Percentiles rank a stretch among this genome's conserved stretches.
Conservation (phyloP, 2,888 invertebrate genomes). For the Fragum fragum region DNA sequence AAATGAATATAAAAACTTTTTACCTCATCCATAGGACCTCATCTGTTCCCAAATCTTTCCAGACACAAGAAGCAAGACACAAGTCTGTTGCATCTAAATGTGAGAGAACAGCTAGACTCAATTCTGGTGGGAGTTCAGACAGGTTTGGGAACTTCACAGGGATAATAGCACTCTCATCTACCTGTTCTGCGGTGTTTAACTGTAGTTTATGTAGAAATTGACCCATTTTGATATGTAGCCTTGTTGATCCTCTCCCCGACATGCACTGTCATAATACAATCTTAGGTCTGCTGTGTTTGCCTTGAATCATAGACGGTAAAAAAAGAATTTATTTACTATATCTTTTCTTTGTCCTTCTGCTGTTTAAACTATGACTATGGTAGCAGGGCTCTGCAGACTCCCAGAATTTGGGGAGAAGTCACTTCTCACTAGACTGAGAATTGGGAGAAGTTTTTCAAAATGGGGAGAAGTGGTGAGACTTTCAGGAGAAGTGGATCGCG, state of each 20-base stretch:
- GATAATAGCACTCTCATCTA: constrained; percentile 45
- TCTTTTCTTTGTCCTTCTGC: no score
- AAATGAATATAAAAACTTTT: no score
- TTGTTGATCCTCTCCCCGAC: not conserved
- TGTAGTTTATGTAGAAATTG: constrained; percentile 68
- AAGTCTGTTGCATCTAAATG: constrained; percentile 88
- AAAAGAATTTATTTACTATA: no score
- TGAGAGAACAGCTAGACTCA: constrained; percentile 87
- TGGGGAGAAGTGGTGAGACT: no score
- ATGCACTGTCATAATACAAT: not conserved
- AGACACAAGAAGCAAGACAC: constrained; percentile 88
- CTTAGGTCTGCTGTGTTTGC: no score
- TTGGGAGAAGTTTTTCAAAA: no score
- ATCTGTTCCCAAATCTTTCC: constrained; percentile 87
- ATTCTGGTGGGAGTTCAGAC: constrained; percentile 87
- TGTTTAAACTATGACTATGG: no score
- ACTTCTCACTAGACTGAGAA: no score
- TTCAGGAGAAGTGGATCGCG: no score
- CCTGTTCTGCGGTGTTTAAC: constrained; percentile 40
- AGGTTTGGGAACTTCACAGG: constrained; percentile 86
- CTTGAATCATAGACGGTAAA: no score
- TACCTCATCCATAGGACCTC: constrained; percentile 87
- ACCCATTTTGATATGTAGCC: constrained; percentile 58
- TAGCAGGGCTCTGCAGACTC: no score
- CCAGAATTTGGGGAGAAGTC: no score